These are phyloP conservation scores for Darwinula stevensoni DNA, from an alignment of 2,888 invertebrate species.

Conservation along the genomic window DNA sequence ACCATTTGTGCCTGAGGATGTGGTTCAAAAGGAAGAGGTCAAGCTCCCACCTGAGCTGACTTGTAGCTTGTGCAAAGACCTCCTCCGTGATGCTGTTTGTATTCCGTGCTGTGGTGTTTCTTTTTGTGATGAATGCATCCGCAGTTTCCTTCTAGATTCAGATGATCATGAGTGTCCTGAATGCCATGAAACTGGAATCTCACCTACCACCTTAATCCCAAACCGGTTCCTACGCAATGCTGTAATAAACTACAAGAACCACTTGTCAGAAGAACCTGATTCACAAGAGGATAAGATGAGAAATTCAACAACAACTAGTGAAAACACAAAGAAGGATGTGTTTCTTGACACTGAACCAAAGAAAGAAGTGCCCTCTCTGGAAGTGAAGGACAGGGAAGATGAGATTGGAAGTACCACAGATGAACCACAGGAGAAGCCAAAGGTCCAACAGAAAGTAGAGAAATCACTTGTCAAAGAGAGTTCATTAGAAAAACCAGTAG, in stretches of 20 bases:
- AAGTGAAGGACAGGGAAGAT: too few species aligned
- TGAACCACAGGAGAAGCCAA: too few species aligned
- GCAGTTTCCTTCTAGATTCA: constrained; percentile 58
- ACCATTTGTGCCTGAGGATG: constrained; percentile 26
- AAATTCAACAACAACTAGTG: too few species aligned
- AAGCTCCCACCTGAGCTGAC: constrained; percentile 68
- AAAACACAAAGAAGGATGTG: too few species aligned
- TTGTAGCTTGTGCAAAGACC: constrained; percentile 70
- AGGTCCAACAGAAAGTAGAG: too few species aligned
- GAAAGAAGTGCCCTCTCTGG: too few species aligned
- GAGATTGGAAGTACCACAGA: too few species aligned
- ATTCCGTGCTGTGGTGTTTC: constrained; percentile 95
- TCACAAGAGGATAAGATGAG: too few species aligned
- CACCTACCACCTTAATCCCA: constrained; percentile 71
- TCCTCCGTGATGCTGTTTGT: constrained; percentile 83
- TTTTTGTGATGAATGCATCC: constrained; percentile 92
- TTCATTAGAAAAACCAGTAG: too few species aligned
- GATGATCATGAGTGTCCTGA: constrained; percentile 87
- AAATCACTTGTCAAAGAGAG: too few species aligned
- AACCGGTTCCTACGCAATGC: constrained; percentile 67
- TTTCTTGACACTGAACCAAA: too few species aligned
- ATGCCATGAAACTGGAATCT: constrained; percentile 69
- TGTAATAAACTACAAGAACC: constrained; percentile 58
- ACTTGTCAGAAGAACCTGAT: too few species aligned
- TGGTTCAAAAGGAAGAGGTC: constrained; percentile 12